phyloP scores from a whole-genome alignment of 2,888 invertebrate genomes.

The Parapristionchus giblindavisi region DNA sequence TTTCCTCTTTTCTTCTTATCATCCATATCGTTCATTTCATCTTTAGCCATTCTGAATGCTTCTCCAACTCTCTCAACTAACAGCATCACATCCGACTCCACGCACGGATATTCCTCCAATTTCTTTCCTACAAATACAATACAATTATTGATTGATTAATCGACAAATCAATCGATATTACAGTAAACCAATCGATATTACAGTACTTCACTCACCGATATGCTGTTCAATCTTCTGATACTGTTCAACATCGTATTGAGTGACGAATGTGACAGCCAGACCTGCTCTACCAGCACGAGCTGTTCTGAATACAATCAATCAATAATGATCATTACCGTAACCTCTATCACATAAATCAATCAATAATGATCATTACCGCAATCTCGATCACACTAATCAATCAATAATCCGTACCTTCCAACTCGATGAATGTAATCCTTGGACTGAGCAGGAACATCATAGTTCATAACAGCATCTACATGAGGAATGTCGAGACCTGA shows the following conservation, averaged over 20 bases:
- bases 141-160: no score
- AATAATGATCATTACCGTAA: neutral
- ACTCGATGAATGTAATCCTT: slow-evolving; percentile 99
- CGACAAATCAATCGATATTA: neutral
- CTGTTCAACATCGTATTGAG: slow-evolving; percentile 96
- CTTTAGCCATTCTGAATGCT: slow-evolving; percentile 84
- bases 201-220: slow-evolving; percentile 75
- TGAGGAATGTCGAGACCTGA: slow-evolving; percentile 94
- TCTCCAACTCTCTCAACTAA: slow-evolving; percentile 91
- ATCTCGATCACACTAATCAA: neutral
- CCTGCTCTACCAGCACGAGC: slow-evolving; percentile 90
- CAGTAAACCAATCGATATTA: neutral
- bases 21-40: slow-evolving; percentile 71
- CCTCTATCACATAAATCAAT: neutral
- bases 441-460: slow-evolving; percentile 96
- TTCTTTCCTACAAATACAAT: slow-evolving; percentile 82
- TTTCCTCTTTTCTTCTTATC: slow-evolving; percentile 66
- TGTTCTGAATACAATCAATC: slow-evolving; percentile 44
- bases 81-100: slow-evolving; percentile 86
- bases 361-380: no score
- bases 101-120: slow-evolving; percentile 82
- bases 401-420: slow-evolving; percentile 78
- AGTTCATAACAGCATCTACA: slow-evolving; percentile 95
- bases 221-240: slow-evolving; percentile 96
- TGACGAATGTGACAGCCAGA: slow-evolving; percentile 92